Evolutionary conservation across 2,113 vertebrate genomes (phyloP).

Genomic region (Phylloscopus trochilus): DNA sequence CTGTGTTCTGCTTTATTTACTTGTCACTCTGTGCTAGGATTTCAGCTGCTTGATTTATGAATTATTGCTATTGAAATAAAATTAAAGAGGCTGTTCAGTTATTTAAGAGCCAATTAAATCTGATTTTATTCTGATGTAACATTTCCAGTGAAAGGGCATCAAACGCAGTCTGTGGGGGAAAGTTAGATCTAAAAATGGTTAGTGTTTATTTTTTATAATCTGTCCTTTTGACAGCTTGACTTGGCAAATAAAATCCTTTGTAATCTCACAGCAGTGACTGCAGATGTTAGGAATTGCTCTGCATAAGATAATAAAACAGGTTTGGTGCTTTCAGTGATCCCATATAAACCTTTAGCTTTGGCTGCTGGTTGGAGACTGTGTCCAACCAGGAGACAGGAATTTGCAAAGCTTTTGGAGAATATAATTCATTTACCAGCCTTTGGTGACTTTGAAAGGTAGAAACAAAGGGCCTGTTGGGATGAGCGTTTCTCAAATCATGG

Average conservation of each 20-base stretch:
- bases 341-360: background rate
- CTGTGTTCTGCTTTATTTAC: slow-evolving; percentile 46
- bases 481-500: rapidly evolving
- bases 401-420: background rate
- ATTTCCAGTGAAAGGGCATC: background rate
- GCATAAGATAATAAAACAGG: background rate
- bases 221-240: background rate
- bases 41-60: slow-evolving; percentile 47
- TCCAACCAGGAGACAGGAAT: background rate
- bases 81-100: slow-evolving; percentile 57
- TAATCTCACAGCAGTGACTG: background rate
- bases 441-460: background rate
- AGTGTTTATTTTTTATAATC: slow-evolving; percentile 19
- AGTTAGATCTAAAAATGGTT: background rate
- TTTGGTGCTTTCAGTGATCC: background rate
- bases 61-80: slow-evolving; percentile 42
- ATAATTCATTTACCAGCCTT: background rate
- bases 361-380: background rate
- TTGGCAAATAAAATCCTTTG: background rate
- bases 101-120: slow-evolving; percentile 59
- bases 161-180: background rate
- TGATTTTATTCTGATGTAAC: slow-evolving; percentile 41
- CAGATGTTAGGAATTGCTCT: background rate
- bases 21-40: slow-evolving; percentile 5
- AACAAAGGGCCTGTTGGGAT: background rate